Conservation (phyloP, 2,888 invertebrate species). For the Ischnus inquisitorius region DNA sequence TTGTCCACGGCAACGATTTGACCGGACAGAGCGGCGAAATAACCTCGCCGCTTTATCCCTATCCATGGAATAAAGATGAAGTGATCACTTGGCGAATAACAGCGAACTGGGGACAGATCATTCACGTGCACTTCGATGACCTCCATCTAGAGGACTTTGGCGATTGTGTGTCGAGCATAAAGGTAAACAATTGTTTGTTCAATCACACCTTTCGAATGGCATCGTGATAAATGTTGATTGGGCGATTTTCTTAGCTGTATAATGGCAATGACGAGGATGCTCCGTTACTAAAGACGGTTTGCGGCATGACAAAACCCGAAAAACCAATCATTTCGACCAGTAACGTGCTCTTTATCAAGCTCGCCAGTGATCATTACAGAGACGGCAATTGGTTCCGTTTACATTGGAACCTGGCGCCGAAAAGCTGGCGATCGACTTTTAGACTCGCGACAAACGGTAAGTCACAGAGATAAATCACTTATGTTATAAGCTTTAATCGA, state of each 20-base stretch:
- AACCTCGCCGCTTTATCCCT: slow-evolving; percentile 93
- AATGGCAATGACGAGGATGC: slow-evolving; percentile 92
- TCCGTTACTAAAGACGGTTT: slow-evolving; percentile 86
- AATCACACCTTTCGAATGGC: not conserved
- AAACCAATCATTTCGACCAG: slow-evolving; percentile 88
- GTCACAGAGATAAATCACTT: slow-evolving; percentile 36
- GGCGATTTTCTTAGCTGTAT: slow-evolving; percentile 86
- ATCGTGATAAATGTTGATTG: not conserved
- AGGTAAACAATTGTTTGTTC: slow-evolving; percentile 50
- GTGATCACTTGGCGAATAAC: slow-evolving; percentile 91
- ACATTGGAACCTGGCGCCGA: slow-evolving; percentile 86
- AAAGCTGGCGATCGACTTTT: slow-evolving; percentile 4
- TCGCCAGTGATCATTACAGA: slow-evolving; percentile 85
- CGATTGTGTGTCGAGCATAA: slow-evolving; percentile 66
- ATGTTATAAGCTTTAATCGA: not conserved
- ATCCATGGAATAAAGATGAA: slow-evolving; percentile 84
- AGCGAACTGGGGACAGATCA: slow-evolving; percentile 86
- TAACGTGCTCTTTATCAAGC: slow-evolving; percentile 89
- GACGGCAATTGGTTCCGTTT: slow-evolving; percentile 86
- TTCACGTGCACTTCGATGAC: slow-evolving; percentile 87
- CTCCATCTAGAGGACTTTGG: slow-evolving; percentile 83
- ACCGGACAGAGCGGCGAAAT: slow-evolving; percentile 90
- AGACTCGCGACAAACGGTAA: slow-evolving; percentile 59
- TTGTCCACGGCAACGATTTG: slow-evolving; percentile 90
- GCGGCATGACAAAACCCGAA: slow-evolving; percentile 86